A percentile compares a stretch with the other conserved stretches of the same genome.
Evolutionary conservation across 2,113 vertebrate genomes (phyloP).

Genomic region (Sturnus vulgaris): DNA sequence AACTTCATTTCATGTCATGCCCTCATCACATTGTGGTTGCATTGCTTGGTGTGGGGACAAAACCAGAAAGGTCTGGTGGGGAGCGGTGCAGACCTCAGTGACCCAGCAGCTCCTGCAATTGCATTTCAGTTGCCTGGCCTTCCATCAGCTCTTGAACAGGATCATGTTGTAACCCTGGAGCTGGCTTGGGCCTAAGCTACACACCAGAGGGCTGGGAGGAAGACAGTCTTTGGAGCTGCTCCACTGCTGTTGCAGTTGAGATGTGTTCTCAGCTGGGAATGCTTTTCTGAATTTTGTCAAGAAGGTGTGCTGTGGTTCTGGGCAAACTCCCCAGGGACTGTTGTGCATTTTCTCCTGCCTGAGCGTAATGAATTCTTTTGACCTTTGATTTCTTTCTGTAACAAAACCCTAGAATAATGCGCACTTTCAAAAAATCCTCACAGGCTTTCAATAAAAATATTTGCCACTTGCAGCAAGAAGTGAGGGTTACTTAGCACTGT

Average conservation of each 20-base stretch:
- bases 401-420: not conserved
- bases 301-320: not conserved
- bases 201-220: not conserved
- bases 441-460: not conserved
- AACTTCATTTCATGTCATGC: not conserved
- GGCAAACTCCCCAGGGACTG: fast-evolving
- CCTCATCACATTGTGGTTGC: not conserved
- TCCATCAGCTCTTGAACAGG: not conserved
- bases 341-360: not conserved
- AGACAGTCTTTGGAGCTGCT: not conserved
- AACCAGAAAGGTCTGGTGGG: not conserved
- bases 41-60: not conserved
- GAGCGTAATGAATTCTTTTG: not conserved
- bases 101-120: not conserved
- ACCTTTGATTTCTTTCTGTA: not conserved
- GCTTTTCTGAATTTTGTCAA: not conserved
- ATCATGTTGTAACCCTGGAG: not conserved
- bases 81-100: not conserved
- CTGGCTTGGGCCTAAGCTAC: not conserved
- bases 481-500: not conserved
- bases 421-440: not conserved
- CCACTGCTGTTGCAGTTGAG: not conserved
- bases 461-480: not conserved
- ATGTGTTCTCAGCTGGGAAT: not conserved
- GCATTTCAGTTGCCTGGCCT: not conserved